phyloP scores from a whole-genome alignment of 1,140 invertebrate genomes.

The Trichonephila clavipes region DNA sequence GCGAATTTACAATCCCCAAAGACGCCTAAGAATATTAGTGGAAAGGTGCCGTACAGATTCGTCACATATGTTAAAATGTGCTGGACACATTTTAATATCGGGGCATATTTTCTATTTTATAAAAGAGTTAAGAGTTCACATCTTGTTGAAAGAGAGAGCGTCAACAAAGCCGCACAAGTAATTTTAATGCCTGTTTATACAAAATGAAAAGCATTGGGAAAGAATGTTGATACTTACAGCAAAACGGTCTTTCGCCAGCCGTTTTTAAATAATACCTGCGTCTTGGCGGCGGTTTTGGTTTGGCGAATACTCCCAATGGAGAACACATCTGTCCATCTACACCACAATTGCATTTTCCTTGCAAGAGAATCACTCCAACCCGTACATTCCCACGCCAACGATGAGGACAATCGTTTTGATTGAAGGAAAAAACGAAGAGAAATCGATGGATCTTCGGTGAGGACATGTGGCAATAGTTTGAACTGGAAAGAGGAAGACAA shows the following conservation, averaged over 20 bases:
- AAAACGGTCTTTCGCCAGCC: slow-evolving; percentile 46
- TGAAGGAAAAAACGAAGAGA: slow-evolving; percentile 73
- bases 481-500: slow-evolving; percentile 7
- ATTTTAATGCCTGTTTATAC: neutral
- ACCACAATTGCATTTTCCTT: slow-evolving; percentile 72
- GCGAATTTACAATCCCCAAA: too few species aligned
- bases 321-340: slow-evolving; percentile 36
- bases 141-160: neutral
- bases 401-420: slow-evolving; percentile 69
- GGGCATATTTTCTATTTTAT: neutral
- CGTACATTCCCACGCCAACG: slow-evolving; percentile 71
- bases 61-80: too few species aligned
- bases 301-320: slow-evolving; percentile 53
- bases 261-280: slow-evolving; percentile 21
- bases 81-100: neutral
- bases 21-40: too few species aligned
- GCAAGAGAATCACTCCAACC: slow-evolving; percentile 43
- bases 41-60: too few species aligned
- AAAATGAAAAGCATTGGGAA: neutral
- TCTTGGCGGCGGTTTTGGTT: neutral
- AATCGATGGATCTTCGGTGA: slow-evolving; percentile 71
- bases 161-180: too few species aligned
- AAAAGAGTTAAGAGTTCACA: neutral
- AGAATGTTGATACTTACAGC: slow-evolving; percentile 1
- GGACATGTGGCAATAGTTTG: slow-evolving; percentile 44